phyloP scores from a whole-genome alignment of 2,888 invertebrate species.

The Meandrusa payeni region DNA sequence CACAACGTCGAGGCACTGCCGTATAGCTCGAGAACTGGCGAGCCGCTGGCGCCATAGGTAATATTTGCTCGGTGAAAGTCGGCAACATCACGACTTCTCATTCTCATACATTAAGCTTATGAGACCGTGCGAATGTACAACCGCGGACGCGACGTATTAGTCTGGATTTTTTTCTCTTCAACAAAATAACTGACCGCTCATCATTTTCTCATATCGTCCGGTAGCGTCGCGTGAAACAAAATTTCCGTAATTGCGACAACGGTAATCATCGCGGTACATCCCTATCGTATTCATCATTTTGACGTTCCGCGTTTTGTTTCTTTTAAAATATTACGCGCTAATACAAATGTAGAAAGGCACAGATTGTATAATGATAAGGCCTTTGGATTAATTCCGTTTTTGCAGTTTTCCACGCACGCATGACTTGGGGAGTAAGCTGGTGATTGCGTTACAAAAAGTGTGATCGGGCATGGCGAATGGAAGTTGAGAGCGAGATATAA shows the following conservation, averaged over 20 bases:
- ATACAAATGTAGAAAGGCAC: no score
- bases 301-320: constrained; percentile 5
- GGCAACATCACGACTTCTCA: constrained; percentile 65
- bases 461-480: no score
- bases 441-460: not conserved
- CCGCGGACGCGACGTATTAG: constrained; percentile 49
- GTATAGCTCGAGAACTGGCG: constrained; percentile 28
- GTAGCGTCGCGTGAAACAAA: constrained; percentile 40
- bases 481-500: no score
- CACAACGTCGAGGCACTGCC: constrained; percentile 24
- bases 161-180: constrained; percentile 43
- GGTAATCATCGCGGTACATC: constrained; percentile 30
- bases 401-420: no score
- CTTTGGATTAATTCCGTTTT: no score
- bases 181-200: constrained; percentile 53
- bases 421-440: not conserved
- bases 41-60: constrained; percentile 52
- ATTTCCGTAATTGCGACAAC: constrained; percentile 40
- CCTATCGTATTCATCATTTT: constrained; percentile 28
- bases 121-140: constrained; percentile 68
- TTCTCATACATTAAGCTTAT: constrained; percentile 64
- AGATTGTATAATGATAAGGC: no score
- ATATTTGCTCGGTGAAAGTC: constrained; percentile 72
- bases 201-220: constrained; percentile 61
- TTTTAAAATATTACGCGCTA: not conserved